A percentile compares a stretch with the other conserved stretches of the same genome.
These are phyloP conservation scores for Lordiphosa fenestrarum DNA, from an alignment of 2,888 invertebrate species.

Conservation along the genomic window DNA sequence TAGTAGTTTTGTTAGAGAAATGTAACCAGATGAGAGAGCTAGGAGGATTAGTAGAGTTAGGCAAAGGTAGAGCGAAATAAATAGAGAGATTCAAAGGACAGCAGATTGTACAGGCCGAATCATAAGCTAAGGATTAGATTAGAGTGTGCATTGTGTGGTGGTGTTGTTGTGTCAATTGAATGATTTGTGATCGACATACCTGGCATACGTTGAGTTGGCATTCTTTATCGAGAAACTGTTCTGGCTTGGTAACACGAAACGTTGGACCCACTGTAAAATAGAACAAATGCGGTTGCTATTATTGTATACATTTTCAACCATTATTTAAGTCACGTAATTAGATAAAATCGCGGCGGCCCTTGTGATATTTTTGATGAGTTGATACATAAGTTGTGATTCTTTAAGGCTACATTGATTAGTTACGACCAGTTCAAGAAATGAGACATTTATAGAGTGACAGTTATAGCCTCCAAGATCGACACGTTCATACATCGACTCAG, in stretches of 20 bases:
- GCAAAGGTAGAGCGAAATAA: slow-evolving; percentile 15
- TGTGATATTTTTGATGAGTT: slow-evolving; percentile 23
- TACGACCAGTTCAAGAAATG: background rate
- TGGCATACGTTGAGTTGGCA: slow-evolving; percentile 82
- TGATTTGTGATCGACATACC: slow-evolving; percentile 80
- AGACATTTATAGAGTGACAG: background rate
- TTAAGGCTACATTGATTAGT: slow-evolving; percentile 42
- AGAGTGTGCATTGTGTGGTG: slow-evolving; percentile 7
- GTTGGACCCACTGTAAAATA: slow-evolving; percentile 81
- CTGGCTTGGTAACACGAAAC: slow-evolving; percentile 82
- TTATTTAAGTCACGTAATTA: slow-evolving; percentile 54
- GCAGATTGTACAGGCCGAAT: slow-evolving; percentile 15
- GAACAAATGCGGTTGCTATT: slow-evolving; percentile 1
- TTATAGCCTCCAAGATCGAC: too few species aligned
- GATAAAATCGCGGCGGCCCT: slow-evolving; percentile 41
- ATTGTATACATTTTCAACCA: slow-evolving; percentile 19
- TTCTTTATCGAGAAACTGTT: slow-evolving; percentile 81
- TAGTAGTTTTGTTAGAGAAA: slow-evolving; percentile 38
- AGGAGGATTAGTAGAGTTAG: slow-evolving; percentile 21
- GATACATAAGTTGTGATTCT: slow-evolving; percentile 27
- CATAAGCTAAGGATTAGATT: slow-evolving; percentile 21
- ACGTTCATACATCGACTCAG: too few species aligned
- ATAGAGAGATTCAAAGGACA: slow-evolving; percentile 6
- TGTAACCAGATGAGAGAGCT: slow-evolving; percentile 37
- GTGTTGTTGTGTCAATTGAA: slow-evolving; percentile 22